phyloP scores from a whole-genome alignment of 2,113 vertebrate genomes.

The Phycodurus eques region DNA sequence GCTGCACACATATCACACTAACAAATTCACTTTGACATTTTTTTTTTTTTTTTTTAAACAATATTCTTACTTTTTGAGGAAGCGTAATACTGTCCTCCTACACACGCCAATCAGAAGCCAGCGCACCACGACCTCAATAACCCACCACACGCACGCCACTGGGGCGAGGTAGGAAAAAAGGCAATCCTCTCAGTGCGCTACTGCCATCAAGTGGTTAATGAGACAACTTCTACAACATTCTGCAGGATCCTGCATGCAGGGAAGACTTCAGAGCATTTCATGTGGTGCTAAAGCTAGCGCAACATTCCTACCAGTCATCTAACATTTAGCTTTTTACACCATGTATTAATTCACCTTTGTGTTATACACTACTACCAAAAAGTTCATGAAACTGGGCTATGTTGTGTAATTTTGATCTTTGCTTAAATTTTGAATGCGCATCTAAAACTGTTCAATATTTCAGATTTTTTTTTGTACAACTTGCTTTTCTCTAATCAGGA shows the following conservation, averaged over 20 bases:
- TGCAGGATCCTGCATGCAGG: neutral
- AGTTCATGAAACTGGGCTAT: no score
- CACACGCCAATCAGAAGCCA: conserved; percentile 65
- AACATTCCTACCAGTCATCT: neutral
- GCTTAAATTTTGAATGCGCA: no score
- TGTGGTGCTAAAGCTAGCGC: neutral
- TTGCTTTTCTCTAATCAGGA: no score
- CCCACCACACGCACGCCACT: conserved; percentile 41
- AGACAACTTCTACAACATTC: neutral
- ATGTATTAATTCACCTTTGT: neutral
- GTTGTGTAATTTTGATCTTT: no score
- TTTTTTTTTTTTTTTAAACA: conserved; percentile 32
- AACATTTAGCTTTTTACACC: neutral
- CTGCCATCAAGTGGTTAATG: conserved; percentile 50
- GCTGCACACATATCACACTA: neutral
- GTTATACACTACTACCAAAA: neutral
- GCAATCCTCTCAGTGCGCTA: conserved; percentile 6
- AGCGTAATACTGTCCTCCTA: conserved; percentile 68
- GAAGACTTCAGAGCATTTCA: neutral
- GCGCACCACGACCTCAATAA: conserved; percentile 66
- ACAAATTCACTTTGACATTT: conserved; percentile 3
- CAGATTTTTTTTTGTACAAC: no score
- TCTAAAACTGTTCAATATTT: no score
- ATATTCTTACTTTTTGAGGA: conserved; percentile 62
- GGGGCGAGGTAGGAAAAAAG: neutral